These are phyloP conservation scores for Centrocercus urophasianus DNA, from an alignment of 2,113 vertebrate genomes.

Conservation along the genomic window DNA sequence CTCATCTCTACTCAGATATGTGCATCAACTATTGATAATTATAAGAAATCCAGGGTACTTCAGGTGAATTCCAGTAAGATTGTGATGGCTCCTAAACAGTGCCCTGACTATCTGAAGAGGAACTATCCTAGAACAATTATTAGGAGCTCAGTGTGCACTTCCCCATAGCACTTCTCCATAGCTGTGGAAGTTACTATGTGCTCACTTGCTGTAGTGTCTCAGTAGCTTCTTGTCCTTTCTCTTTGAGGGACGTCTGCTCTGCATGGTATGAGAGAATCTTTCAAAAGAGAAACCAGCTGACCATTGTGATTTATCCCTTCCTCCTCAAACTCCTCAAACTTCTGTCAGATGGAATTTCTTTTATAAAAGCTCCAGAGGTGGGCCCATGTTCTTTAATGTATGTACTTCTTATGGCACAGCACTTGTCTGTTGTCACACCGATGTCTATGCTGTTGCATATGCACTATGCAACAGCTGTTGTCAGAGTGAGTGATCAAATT, in stretches of 20 bases:
- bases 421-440: neutral
- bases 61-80: conserved; percentile 66
- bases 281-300: neutral
- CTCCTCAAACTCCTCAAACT: accelerated
- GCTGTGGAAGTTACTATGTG: neutral
- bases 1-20: conserved; percentile 12
- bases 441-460: neutral
- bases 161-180: conserved; percentile 57
- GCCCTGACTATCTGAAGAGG: conserved; percentile 4
- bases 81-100: conserved; percentile 14
- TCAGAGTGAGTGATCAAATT: neutral
- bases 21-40: conserved; percentile 31
- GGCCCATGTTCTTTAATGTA: neutral
- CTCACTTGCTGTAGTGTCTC: neutral
- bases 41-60: conserved; percentile 29
- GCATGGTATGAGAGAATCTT: neutral
- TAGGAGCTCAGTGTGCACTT: conserved; percentile 42
- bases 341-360: neutral
- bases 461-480: neutral
- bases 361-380: neutral
- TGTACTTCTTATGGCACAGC: neutral
- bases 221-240: neutral
- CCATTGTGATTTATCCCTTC: neutral
- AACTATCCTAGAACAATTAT: conserved; percentile 39
- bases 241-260: neutral